A percentile compares a stretch with the other conserved stretches of the same genome.
Conservation (phyloP, 2,113 vertebrate species). For the Serinus canaria region DNA sequence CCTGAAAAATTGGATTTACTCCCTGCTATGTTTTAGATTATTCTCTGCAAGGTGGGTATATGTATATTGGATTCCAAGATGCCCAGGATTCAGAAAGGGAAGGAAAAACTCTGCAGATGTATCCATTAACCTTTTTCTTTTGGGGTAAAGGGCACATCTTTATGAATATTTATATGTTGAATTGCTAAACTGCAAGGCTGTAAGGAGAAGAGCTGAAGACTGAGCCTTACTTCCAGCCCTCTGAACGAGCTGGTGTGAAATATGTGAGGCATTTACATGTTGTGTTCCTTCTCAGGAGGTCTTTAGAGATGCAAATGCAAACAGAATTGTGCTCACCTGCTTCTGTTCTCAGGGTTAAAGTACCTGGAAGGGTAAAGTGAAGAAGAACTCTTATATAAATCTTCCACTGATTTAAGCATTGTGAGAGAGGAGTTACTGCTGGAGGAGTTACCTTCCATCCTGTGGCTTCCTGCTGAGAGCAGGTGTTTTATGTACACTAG, state of each 20-base stretch:
- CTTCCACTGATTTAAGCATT: not conserved
- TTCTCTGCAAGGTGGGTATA: slow-evolving; percentile 5
- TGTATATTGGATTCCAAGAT: slow-evolving; percentile 38
- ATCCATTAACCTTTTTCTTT: slow-evolving; percentile 74
- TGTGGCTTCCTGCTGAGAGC: slow-evolving; percentile 28
- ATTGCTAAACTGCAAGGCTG: slow-evolving; percentile 43
- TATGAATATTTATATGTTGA: slow-evolving; percentile 70
- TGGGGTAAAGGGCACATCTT: slow-evolving; percentile 61
- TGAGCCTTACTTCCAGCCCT: not conserved
- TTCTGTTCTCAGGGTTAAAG: not conserved
- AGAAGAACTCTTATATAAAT: not conserved
- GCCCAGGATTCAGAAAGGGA: slow-evolving; percentile 32
- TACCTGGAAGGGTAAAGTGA: not conserved
- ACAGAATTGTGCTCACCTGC: not conserved
- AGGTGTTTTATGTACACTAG: slow-evolving; percentile 37
- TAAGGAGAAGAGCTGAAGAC: slow-evolving; percentile 28
- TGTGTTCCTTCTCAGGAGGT: not conserved
- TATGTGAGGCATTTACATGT: not conserved
- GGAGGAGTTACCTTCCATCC: not conserved
- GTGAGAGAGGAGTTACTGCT: not conserved
- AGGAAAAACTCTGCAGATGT: slow-evolving; percentile 35
- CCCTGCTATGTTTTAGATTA: slow-evolving; percentile 15
- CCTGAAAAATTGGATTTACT: slow-evolving; percentile 28
- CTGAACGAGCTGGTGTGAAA: not conserved
- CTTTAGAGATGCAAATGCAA: not conserved